Conservation (phyloP, 2,797 vertebrate genomes). For the Ispidina lecontei region DNA sequence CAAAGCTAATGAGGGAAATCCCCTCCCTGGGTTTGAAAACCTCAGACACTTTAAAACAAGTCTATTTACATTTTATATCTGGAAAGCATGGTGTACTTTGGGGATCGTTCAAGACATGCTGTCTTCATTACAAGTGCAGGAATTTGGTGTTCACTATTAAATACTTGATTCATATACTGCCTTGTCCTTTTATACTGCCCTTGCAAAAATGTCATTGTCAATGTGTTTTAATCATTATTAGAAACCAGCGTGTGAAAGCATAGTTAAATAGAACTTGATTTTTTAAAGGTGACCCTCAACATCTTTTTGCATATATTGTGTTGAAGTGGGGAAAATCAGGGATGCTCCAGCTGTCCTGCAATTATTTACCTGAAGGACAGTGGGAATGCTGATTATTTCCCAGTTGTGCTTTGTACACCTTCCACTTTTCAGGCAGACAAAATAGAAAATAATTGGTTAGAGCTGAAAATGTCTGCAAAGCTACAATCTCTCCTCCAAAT, state of each 20-base stretch:
- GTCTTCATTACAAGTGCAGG: constrained; percentile 22
- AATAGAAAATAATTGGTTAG: background rate
- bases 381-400: background rate
- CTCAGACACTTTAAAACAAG: background rate
- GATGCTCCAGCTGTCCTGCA: background rate
- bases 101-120: background rate
- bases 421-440: background rate
- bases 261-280: background rate
- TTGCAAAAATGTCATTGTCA: constrained; percentile 32
- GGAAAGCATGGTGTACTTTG: background rate
- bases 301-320: background rate
- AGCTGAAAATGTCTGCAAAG: background rate
- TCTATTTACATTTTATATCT: constrained; percentile 27
- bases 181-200: constrained; percentile 28
- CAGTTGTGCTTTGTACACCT: background rate
- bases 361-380: constrained; percentile 1
- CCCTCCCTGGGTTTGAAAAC: constrained; percentile 4
- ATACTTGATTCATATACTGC: background rate
- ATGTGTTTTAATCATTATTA: constrained; percentile 49
- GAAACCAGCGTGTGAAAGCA: background rate
- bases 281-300: constrained; percentile 30
- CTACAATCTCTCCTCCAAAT: background rate
- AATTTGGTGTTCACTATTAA: constrained; percentile 14
- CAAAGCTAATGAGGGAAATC: constrained; percentile 45
- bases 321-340: background rate